Evolutionary conservation across 2,888 invertebrate species (phyloP).

Genomic region (Nomada flava): DNA sequence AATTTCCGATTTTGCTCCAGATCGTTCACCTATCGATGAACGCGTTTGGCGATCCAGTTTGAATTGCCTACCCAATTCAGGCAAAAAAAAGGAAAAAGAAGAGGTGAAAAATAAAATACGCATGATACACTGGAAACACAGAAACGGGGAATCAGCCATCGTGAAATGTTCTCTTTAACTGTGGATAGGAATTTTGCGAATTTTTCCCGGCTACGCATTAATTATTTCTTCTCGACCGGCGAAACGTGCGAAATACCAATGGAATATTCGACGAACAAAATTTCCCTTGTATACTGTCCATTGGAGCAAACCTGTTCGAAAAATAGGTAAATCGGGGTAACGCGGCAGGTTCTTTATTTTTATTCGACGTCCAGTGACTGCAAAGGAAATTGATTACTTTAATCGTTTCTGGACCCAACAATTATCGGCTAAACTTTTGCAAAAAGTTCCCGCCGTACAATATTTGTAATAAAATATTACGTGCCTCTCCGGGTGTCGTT

Average conservation of each 20-base stretch:
- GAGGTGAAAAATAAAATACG: background rate
- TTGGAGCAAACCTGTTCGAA: too few relatives aligned
- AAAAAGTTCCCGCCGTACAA: too few relatives aligned
- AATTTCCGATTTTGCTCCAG: background rate
- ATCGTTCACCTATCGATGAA: background rate
- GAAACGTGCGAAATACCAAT: background rate
- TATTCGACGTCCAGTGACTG: too few relatives aligned
- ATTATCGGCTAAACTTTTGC: too few relatives aligned
- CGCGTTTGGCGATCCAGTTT: background rate
- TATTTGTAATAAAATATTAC: too few relatives aligned
- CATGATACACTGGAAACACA: background rate
- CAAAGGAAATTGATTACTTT: too few relatives aligned
- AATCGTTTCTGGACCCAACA: too few relatives aligned
- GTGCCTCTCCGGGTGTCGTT: too few relatives aligned
- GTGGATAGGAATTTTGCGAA: background rate
- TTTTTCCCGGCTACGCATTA: background rate
- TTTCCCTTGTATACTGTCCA: too few relatives aligned
- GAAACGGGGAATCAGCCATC: background rate
- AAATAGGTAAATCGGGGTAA: too few relatives aligned
- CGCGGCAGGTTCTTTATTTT: too few relatives aligned
- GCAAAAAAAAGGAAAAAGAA: background rate
- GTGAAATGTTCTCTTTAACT: background rate
- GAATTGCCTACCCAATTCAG: background rate
- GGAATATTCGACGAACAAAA: background rate
- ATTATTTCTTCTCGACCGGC: background rate